Base-by-base conservation (phyloP, 2,797 vertebrate species). In the Pseudocheirus occidentalis region DNA sequence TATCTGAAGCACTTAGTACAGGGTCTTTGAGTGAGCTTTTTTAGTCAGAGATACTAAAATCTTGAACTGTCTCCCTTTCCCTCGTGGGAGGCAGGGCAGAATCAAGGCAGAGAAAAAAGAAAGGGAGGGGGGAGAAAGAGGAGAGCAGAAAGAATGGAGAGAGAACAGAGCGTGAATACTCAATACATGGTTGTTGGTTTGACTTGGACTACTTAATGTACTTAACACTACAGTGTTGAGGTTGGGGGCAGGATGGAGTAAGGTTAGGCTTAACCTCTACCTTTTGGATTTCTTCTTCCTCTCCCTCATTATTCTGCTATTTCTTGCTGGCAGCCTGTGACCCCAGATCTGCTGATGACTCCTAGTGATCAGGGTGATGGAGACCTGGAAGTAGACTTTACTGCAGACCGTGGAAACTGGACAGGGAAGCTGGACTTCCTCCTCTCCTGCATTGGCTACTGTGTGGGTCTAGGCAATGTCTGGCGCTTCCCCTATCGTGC, bases 401-500 rank as follows among this genome's bases (percentile, higher is more conserved):
- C 98, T 0, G 98, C 98, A 55, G 98, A 99, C 96, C 98, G 99
- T 96, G 99, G 99, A 1, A 99, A 98, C 96, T 99, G 99, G 99
- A 98, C 99, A 0, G 99, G 99, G 90, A 99, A 99, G 10, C 97
- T 99, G 98, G 99, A 99, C 98, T 99, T 99, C 98, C 98, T 99
- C 29, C 98, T 99, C 81, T 99, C 99, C 94, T 99, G 99, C 97
- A 99, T 99, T 0, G 99, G 99, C 59, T 99, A 99, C 97, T 99
- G 99, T 0, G 99, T 99, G 95, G 99, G 99, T 91, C 97, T 99
- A 0, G 99, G 99, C 14, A 99, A 99, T 0, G 99, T 99, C 94
- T 99, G 99, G 99, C 98, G 99, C 27, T 99, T 99, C 92, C 99
- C 99, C 28, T 99, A 99, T 94, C 98, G 99, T 55, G 98, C 99